Evolutionary conservation across 2,888 invertebrate genomes (phyloP).

Genomic region (Laspeyria flexula): DNA sequence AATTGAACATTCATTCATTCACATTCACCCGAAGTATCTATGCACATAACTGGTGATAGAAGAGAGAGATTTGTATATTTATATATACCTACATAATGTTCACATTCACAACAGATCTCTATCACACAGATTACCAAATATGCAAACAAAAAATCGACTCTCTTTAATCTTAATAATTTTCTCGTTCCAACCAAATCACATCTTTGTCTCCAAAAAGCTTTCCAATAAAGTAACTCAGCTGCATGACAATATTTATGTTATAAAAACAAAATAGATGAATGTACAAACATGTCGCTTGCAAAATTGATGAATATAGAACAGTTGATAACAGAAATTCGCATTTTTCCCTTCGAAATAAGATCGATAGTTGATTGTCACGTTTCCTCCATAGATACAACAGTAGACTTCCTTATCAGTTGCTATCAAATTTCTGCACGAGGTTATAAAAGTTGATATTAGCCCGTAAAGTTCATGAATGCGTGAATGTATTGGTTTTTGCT

Average conservation of each 20-base stretch:
- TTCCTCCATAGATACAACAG: slow-evolving; percentile 8
- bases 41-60: too few relatives aligned
- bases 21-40: too few relatives aligned
- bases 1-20: too few relatives aligned
- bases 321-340: not conserved
- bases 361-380: slow-evolving; percentile 2
- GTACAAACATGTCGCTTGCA: slow-evolving; percentile 1
- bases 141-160: too few relatives aligned
- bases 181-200: not conserved
- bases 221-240: not conserved
- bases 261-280: slow-evolving; percentile 3
- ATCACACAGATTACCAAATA: too few relatives aligned
- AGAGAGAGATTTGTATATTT: too few relatives aligned
- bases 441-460: slow-evolving; percentile 20
- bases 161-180: not conserved
- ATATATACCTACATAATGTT: too few relatives aligned
- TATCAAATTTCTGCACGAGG: slow-evolving; percentile 13
- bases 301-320: slow-evolving; percentile 1
- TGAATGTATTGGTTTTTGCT: slow-evolving; percentile 2
- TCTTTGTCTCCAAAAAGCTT: not conserved
- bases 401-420: slow-evolving; percentile 23
- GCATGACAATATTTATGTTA: not conserved
- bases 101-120: too few relatives aligned
- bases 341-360: slow-evolving; percentile 1
- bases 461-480: slow-evolving; percentile 25